A percentile compares a stretch with the other conserved stretches of the same genome.
phyloP scores from a whole-genome alignment of 2,888 invertebrate genomes.

The Diaprepes abbreviatus region DNA sequence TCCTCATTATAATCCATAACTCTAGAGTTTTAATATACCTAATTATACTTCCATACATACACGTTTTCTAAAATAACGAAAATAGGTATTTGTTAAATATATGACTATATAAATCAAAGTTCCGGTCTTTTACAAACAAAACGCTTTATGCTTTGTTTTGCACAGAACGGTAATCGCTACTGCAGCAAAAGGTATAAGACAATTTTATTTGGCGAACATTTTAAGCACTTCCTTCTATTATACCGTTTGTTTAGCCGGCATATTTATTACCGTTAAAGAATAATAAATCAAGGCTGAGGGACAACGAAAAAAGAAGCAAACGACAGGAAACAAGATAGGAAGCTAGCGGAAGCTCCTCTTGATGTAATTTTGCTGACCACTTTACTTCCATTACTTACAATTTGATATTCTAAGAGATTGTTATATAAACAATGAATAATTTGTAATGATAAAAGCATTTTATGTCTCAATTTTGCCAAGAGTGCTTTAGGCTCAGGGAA shows the following conservation, averaged over 20 bases:
- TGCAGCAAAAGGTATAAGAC: neutral
- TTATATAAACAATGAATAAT: slow-evolving; percentile 8
- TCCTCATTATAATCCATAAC: no score
- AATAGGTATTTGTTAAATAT: no score
- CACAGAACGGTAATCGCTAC: no score
- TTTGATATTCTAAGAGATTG: slow-evolving; percentile 18
- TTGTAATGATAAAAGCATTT: no score
- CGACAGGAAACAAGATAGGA: slow-evolving; percentile 38
- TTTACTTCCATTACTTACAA: slow-evolving; percentile 34
- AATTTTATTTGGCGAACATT: neutral
- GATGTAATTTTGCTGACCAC: slow-evolving; percentile 31
- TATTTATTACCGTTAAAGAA: slow-evolving; percentile 26
- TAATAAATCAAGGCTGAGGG: slow-evolving; percentile 26
- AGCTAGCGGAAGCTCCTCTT: slow-evolving; percentile 28
- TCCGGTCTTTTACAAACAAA: no score
- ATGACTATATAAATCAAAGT: no score
- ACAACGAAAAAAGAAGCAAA: slow-evolving; percentile 29
- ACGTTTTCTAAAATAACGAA: no score
- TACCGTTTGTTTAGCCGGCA: neutral
- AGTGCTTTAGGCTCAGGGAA: no score
- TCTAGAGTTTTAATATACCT: no score
- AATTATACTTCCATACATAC: no score
- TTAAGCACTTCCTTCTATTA: neutral
- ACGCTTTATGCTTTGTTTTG: no score
- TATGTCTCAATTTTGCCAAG: no score